Evolutionary conservation across 2,113 vertebrate species (phyloP), one percentile per base, ranked within the genome.

Genomic region (Miniopterus natalensis): DNA sequence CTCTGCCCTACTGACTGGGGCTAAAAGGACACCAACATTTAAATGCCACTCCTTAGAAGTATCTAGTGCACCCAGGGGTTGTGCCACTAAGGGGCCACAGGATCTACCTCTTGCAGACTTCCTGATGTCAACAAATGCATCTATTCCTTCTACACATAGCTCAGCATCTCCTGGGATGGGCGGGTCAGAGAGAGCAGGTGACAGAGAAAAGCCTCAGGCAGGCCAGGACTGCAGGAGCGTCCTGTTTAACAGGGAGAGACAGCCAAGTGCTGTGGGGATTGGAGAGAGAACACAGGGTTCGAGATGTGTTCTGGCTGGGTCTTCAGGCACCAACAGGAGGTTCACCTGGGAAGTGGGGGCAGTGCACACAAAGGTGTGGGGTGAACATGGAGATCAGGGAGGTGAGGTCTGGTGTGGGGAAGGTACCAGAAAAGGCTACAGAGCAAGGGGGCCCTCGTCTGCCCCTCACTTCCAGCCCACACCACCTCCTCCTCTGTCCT

Each of bases 321-420:
- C 23, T 83, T 31, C 25, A 6, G 74, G 55, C 14, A 23, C 80
- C 18, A 25, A 17, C 42, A 3, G 36, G 57, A 0, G 17, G 27
- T 21, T 78, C 23, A 5, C 29, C 74, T 10, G 11, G n/a, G 36
- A 68, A 78, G 70, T 40, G 31, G 40, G 25, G 23, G 10, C 84
- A 15, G 51, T 3, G 2, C 0, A 3, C 81, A 42, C 59, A 7
- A 9, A 49, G 31, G 68, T 8, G 23, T 3, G 20, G 27, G 18
- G n/a, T 15, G 2, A 40, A n/a, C 5, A 21, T 4, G 0, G 0
- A 8, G 8, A 12, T 36, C 9, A 2, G n/a, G 5, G 18, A 36
- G 36, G 63, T 0, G 0, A 65, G 55, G 63, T 20, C 65, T 42
- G 31, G 27, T 0, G 7, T 6, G 40, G 25, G 20, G 20, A 68